Evolutionary conservation across 2,113 vertebrate genomes (phyloP), one percentile per base, ranked within the genome.

Genomic region (Abramis brama): DNA sequence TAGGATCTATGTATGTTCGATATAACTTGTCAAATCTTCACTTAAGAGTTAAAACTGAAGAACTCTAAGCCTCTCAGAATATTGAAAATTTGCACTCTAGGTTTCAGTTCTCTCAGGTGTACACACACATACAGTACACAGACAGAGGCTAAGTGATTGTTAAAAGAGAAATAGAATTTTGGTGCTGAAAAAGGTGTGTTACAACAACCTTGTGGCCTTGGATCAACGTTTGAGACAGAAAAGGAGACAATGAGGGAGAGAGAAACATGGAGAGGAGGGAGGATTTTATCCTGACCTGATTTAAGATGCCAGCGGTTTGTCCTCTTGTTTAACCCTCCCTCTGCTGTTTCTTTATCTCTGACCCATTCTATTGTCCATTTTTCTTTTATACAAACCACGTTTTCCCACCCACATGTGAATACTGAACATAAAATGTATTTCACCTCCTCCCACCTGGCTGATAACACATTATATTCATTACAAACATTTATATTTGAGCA

Each of bases 101-200:
- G 17, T 70, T 77, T 36, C 10, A 11, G 17, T n/a, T 57, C 75
- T 78, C 30, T 21, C 25, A 39, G 5, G 47, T 82, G 25, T 25
- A 70, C 76, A 80, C 70, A 64, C 45, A 78, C 74, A 75, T 13
- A 17, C 5, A 64, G 17, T 12, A 75, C 47, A 79, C 4, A 25
- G 55, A 47, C 30, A 80, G 39, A 82, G 57, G 71, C 23, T 17
- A 23, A 36, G 50, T 10, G 50, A 77, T 57, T 39, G 76, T 64
- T 85, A 23, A 85, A 85, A 75, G 71, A 79, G 52, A 85, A 79
- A 87, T 79, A 21, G 70, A 76, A 82, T 82, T 45, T 82, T 52
- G 13, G 60, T 23, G 70, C 86, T 62, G 57, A 55, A 77, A 86
- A 87, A 87, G 33, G 83, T 82, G 86, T 10, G 36, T n/a, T 36